These are phyloP conservation scores for Apodemus agrarius DNA, from an alignment of 2,797 vertebrate species.

Conservation along the genomic window DNA sequence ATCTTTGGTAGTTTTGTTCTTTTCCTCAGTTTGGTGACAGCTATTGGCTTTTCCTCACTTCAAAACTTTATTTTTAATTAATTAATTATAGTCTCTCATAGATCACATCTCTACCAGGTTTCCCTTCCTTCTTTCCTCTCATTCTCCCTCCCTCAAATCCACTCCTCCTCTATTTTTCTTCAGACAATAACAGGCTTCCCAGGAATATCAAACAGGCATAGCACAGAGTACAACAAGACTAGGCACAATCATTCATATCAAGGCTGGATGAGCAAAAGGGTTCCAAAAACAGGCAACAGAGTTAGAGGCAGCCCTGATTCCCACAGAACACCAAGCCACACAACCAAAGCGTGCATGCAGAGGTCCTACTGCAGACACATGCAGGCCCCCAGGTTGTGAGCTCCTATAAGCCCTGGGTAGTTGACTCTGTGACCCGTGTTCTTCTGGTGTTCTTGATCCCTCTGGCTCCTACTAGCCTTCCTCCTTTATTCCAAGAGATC, in stretches of 20 bases:
- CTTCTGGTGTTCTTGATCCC: neutral
- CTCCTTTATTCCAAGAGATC: neutral
- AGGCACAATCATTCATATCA: neutral
- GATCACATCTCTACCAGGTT: neutral
- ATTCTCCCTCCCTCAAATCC: neutral
- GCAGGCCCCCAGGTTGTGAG: neutral
- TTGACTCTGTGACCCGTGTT: neutral
- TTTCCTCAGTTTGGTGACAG: neutral
- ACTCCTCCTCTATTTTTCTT: neutral
- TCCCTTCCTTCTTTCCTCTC: neutral
- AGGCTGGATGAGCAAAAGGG: neutral
- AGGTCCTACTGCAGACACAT: neutral
- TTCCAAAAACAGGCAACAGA: neutral
- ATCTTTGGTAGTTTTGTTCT: neutral
- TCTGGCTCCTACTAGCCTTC: neutral
- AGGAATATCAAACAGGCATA: no score
- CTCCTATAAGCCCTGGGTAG: no score
- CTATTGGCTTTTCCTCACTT: neutral
- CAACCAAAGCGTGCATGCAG: neutral
- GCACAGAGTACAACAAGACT: neutral
- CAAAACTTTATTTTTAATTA: neutral
- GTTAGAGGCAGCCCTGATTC: neutral
- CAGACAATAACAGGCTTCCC: neutral
- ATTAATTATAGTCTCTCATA: neutral
- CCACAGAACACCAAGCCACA: neutral